phyloP scores from a whole-genome alignment of 2,113 vertebrate species.

The Alosa alosa region DNA sequence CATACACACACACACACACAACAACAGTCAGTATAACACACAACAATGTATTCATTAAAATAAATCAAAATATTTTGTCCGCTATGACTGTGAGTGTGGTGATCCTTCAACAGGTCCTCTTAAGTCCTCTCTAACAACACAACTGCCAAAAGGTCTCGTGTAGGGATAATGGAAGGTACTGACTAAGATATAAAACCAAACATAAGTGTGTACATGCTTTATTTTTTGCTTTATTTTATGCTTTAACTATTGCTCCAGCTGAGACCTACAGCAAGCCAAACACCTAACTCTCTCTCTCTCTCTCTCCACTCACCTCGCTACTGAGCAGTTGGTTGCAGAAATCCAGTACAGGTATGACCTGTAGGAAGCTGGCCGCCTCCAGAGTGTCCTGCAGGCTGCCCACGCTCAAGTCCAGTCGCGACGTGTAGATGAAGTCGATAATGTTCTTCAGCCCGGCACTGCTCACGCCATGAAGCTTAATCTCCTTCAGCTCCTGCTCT shows the following conservation, averaged over 20 bases:
- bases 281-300: neutral
- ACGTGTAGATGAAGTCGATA: constrained; percentile 79
- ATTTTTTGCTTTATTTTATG: too few species aligned
- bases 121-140: too few species aligned
- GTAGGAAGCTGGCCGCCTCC: constrained; percentile 79
- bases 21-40: too few species aligned
- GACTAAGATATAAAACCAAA: too few species aligned
- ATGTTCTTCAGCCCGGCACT: constrained; percentile 73
- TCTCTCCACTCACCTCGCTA: constrained; percentile 67
- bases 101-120: neutral
- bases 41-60: neutral
- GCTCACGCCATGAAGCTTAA: constrained; percentile 77
- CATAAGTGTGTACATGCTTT: too few species aligned
- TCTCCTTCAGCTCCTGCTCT: constrained; percentile 75
- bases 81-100: neutral
- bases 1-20: too few species aligned
- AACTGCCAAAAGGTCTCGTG: too few species aligned
- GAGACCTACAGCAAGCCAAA: too few species aligned
- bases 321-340: constrained; percentile 79
- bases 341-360: constrained; percentile 74
- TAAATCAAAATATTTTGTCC: neutral
- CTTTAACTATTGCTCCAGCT: too few species aligned
- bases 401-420: constrained; percentile 69
- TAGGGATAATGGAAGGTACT: too few species aligned
- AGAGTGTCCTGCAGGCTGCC: constrained; percentile 75